Percentiles rank a stretch among this genome's conserved stretches.
Conservation (phyloP, 2,113 vertebrate genomes). For the Aspidoscelis tigris region DNA sequence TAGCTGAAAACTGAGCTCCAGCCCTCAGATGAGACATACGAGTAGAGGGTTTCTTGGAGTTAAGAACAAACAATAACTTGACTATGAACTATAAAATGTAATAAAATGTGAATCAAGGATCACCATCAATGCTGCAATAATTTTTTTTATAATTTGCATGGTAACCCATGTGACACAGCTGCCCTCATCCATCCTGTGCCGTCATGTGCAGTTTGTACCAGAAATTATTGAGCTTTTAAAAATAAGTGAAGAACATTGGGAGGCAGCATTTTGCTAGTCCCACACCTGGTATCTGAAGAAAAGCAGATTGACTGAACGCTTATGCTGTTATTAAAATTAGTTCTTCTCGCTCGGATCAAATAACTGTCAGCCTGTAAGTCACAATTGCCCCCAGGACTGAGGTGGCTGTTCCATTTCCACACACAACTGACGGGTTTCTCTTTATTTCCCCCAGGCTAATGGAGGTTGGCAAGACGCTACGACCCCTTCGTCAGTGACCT, state of each 20-base stretch:
- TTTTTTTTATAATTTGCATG: not conserved
- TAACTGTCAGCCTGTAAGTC: not conserved
- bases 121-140: not conserved
- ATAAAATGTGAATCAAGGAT: not conserved
- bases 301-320: not conserved
- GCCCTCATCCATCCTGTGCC: not conserved
- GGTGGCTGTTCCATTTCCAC: not conserved
- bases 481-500: constrained; percentile 98
- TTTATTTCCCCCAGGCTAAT: constrained; percentile 87
- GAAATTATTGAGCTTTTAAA: not conserved
- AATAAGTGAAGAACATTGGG: not conserved
- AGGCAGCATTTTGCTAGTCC: not conserved
- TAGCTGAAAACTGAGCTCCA: not conserved
- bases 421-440: constrained; percentile 51
- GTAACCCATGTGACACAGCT: not conserved
- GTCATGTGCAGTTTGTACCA: not conserved
- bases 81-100: not conserved
- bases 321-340: not conserved
- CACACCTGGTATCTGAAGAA: not conserved
- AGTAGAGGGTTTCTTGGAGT: not conserved
- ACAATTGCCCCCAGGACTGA: not conserved
- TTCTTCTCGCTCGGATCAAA: not conserved
- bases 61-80: not conserved
- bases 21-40: not conserved
- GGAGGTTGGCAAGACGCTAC: constrained; percentile 98